Evolutionary conservation across 2,797 vertebrate genomes (phyloP).

Genomic region (Paratrypauchen microcephalus): DNA sequence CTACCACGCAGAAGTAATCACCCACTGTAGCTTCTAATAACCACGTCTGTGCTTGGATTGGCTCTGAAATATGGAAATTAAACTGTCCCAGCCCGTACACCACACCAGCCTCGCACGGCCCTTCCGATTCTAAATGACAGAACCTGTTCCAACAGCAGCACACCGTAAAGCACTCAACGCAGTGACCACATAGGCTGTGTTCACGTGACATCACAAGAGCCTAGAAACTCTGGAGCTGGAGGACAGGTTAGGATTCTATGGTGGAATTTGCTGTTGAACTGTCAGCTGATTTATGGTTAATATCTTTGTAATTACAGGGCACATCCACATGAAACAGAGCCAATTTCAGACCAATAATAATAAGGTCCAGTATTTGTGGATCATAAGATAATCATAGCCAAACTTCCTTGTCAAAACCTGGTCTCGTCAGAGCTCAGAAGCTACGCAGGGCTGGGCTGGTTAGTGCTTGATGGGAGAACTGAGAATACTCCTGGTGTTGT

Average conservation of each 20-base stretch:
- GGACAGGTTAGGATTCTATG: too few relatives aligned
- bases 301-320: too few relatives aligned
- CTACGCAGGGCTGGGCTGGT: too few relatives aligned
- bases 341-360: conserved; percentile 59
- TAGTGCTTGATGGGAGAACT: too few relatives aligned
- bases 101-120: conserved; percentile 36
- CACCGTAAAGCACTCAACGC: conserved; percentile 46
- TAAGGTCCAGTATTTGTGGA: too few relatives aligned
- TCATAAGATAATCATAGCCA: too few relatives aligned
- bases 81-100: conserved; percentile 35
- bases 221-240: too few relatives aligned
- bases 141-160: conserved; percentile 53
- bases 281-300: too few relatives aligned
- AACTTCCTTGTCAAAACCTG: too few relatives aligned
- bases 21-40: conserved; percentile 71
- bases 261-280: too few relatives aligned
- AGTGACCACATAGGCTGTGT: conserved; percentile 62
- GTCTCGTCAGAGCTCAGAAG: too few relatives aligned
- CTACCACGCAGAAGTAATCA: conserved; percentile 69
- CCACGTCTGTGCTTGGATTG: conserved; percentile 44
- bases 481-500: too few relatives aligned
- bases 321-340: conserved; percentile 15
- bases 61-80: conserved; percentile 69
- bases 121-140: conserved; percentile 66
- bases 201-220: conserved; percentile 24